Evolutionary conservation across 2,888 invertebrate species (phyloP), one percentile per base, ranked within the genome.

Genomic region (Cheilosia scutellata): DNA sequence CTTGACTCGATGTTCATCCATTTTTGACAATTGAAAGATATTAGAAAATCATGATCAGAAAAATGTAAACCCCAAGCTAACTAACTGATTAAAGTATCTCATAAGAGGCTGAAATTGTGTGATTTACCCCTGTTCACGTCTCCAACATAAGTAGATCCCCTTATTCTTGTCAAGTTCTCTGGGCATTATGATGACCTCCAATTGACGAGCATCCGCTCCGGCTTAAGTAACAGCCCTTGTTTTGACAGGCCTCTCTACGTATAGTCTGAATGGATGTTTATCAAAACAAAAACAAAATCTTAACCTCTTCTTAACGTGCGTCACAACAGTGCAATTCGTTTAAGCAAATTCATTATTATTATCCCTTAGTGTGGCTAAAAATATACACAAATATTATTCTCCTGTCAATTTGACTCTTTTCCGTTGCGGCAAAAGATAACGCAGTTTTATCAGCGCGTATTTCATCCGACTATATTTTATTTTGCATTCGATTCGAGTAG

Each of bases 351-450:
- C 29, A 29, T 25, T 57, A 16, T 31, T 40, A 51, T 58, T 49
- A 37, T 44, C 27, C 29, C 49, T 60, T 51, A 53, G 33, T 72
- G 72, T 62, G 53, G 29, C 20, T 60, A 25, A 72, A 71, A 71
- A 71, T 47, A 40, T 42, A 3, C 20, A 53, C 20, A 53, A 68
- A 68, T 70, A 57, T 72, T 53, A 42, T 62, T 72, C 72, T 29
- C 31, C 31, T 16, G 53, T 31, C 42, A 31, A n/a, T 20, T 29
- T 58, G 33, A 40, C 51, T 40, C 49, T 42, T 71, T 71, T 60
- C 25, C 42, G 27, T 51, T 49, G 58, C 71, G 71, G 71, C 37
- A 60, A 13, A 42, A 51, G 71, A 71, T 71, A 71, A 60, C n/a
- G 16, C 44, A 16, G 13, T 33, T 60, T 49, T 71, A 71, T 71